Evolutionary conservation across 1,140 invertebrate species (phyloP), one percentile per base, ranked within the genome.

Genomic region (Calephelis nemesis): DNA sequence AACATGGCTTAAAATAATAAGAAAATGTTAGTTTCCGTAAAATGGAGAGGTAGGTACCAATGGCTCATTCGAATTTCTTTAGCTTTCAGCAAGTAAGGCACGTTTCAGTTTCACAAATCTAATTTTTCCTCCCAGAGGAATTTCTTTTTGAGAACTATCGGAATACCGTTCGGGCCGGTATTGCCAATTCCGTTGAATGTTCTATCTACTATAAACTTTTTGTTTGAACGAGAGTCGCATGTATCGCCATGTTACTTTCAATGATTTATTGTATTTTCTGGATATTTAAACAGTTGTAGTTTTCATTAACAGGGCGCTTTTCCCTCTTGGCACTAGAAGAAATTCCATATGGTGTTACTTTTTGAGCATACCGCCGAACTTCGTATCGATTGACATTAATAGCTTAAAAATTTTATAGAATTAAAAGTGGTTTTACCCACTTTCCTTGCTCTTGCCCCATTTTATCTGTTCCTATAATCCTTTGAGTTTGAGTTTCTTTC

Each of bases 31-130:
- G 39, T 60, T 60, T 60, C 40, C 54, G 54, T 60, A 60, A n/a
- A n/a, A 40, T 19, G 54, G 30, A 40, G 39, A 60, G 12, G 12
- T 58, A 60, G 63, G 54, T 68, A 71, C 12, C 63, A 58, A 74
- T n/a, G 68, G 72, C 69, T 71, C 72, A 74, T 74, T 69, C 60
- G 70, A 63, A 71, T 67, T 67, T 71, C 65, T 71, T 71, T 64
- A 67, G 70, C 69, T 71, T 52, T 71, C 65, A 67, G 72, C 69
- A 69, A 67, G 72, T 68, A 69, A 71, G 66, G 70, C 83, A 86
- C 84, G 82, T 84, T 74, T 79, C 77, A 81, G 81, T 87, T 85
- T 83, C 83, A 78, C 84, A 87, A 87, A 87, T 87, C 81, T 84
- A 85, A 87, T 87, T 87, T 84, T 77, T 78, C 76, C 74, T 77